These are phyloP conservation scores for Pygoscelis antarcticus DNA, from an alignment of 2,113 vertebrate genomes.

Conservation along the genomic window DNA sequence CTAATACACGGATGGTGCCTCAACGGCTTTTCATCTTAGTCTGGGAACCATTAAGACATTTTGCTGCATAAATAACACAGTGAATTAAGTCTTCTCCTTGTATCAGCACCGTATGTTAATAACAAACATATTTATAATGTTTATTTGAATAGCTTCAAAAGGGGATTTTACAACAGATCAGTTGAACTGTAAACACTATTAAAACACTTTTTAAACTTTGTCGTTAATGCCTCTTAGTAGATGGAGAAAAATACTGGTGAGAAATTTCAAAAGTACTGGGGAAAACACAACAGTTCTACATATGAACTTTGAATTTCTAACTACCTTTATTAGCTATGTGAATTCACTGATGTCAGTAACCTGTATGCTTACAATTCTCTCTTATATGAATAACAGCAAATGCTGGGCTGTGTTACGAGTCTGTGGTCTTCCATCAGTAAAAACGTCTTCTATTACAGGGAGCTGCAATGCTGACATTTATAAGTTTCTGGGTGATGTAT, in stretches of 20 bases:
- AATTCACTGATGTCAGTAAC: not conserved
- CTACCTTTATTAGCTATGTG: not conserved
- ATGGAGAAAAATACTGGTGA: not conserved
- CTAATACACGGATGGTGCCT: conserved; percentile 65
- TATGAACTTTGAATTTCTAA: not conserved
- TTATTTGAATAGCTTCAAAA: conserved; percentile 47
- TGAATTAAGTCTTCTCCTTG: conserved; percentile 56
- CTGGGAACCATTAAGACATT: conserved; percentile 78
- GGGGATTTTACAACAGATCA: not conserved
- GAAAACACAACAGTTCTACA: not conserved
- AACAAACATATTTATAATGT: conserved; percentile 52
- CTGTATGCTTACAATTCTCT: not conserved
- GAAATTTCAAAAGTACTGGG: not conserved
- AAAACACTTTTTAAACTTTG: not conserved
- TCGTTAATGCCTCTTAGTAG: not conserved
- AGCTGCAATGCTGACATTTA: conserved; percentile 50
- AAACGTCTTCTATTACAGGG: conserved; percentile 31
- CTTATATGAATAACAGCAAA: not conserved
- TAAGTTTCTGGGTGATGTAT: conserved; percentile 44
- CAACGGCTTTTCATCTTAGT: conserved; percentile 71
- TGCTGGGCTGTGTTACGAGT: not conserved
- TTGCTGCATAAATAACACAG: conserved; percentile 76
- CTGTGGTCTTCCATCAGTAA: conserved; percentile 39
- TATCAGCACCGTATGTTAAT: conserved; percentile 64
- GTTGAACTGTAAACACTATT: conserved; percentile 22